These are phyloP conservation scores for Novumbra hubbsi DNA, from an alignment of 2,797 vertebrate genomes.

Conservation along the genomic window DNA sequence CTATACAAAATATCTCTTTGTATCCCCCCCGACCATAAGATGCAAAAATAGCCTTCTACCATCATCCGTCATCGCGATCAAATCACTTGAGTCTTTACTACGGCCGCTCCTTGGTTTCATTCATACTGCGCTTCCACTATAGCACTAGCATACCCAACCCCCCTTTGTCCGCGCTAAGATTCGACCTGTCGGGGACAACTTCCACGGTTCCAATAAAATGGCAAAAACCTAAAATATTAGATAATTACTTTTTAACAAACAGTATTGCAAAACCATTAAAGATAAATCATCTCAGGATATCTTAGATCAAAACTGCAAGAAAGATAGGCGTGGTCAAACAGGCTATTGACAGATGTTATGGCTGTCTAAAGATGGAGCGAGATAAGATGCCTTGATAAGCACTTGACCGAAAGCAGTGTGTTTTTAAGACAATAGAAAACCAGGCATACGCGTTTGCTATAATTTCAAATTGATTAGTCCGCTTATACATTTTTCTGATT, in stretches of 20 bases:
- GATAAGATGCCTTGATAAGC: conserved; percentile 73
- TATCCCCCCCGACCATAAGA: conserved; percentile 61
- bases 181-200: conserved; percentile 49
- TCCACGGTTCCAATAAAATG: conserved; percentile 28
- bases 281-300: conserved; percentile 11
- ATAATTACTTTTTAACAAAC: conserved; percentile 33
- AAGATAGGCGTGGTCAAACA: conserved; percentile 78
- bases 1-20: conserved; percentile 38
- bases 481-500: conserved; percentile 50
- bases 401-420: conserved; percentile 59
- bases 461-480: conserved; percentile 44
- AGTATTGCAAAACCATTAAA: conserved; percentile 26
- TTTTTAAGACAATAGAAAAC: conserved; percentile 42
- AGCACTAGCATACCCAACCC: conserved; percentile 71
- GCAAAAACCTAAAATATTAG: conserved; percentile 40
- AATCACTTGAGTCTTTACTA: conserved; percentile 82
- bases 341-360: conserved; percentile 69
- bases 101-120: conserved; percentile 80
- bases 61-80: conserved; percentile 72
- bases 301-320: conserved; percentile 60
- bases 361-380: conserved; percentile 68
- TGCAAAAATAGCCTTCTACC: conserved; percentile 33
- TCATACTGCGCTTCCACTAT: conserved; percentile 78
- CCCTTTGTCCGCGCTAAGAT: conserved; percentile 58
- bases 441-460: conserved; percentile 33